Evolutionary conservation across 2,888 invertebrate genomes (phyloP), one percentile per base, ranked within the genome.

Genomic region (Sycophila texana): DNA sequence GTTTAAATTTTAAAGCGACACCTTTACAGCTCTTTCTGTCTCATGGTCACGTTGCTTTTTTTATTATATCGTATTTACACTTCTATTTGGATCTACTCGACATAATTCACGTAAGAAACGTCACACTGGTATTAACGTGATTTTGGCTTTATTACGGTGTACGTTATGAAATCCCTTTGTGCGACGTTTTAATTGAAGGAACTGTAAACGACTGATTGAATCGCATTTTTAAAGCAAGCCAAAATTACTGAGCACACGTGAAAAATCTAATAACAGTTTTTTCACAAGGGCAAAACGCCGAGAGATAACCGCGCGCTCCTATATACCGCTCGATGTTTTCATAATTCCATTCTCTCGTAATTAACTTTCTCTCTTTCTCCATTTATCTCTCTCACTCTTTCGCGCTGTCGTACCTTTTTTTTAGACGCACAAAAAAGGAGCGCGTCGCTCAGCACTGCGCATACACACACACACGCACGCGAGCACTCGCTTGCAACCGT

Each of bases 331-430:
- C 71, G 72, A 67, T 75, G 65, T 71, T 75, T 66, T 57, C 72
- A 67, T 72, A 72, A 75, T 67, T 76, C 55, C 72, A 76, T 71
- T 79, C 75, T n/a, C 71, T 72, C 61, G 61, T 68, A 58, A 75
- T 75, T 72, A 75, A 74, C 71, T 79, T 16, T 49, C 22, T 67
- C 18, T 77, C 22, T 60, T n/a, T 51, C 22, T 60, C n/a, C 26
- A 49, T 76, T 22, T 63, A 53, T 77, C 51, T 63, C 53, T 65
- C 14, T 68, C 47, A 26, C 18, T 74, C 58, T 72, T 30, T 70
- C 30, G 20, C 39, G 5, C 22, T 49, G n/a, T 12, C 47, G 39
- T 39, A 53, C n/a, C 18, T 65, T 73, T 78, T 68, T 51, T 77
- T 39, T 10, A 5, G 39, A 39, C 7, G 39, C 39, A 39, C 39